Evolutionary conservation across 2,888 invertebrate genomes (phyloP).

Genomic region (Meloe dianella): DNA sequence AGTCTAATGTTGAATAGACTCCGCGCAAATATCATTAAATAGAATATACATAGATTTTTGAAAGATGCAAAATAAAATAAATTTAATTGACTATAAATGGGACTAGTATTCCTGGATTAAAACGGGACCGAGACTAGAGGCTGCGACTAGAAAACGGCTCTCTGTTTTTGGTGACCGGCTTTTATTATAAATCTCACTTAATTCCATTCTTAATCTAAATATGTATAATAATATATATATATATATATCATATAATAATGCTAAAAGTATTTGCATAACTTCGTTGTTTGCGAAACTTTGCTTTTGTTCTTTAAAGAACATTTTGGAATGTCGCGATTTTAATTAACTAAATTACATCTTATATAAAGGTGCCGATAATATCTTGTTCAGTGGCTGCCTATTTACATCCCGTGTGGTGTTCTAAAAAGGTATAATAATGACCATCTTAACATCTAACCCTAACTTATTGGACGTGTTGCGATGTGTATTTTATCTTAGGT

Average conservation of each 20-base stretch:
- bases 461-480: constrained; percentile 62
- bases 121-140: constrained; percentile 53
- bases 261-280: constrained; percentile 56
- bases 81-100: constrained; percentile 58
- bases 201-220: constrained; percentile 51
- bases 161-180: constrained; percentile 13
- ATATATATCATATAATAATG: too few relatives aligned
- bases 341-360: constrained; percentile 45
- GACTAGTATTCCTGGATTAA: constrained; percentile 52
- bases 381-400: constrained; percentile 44
- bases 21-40: constrained; percentile 17
- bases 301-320: constrained; percentile 54
- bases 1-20: constrained; percentile 29
- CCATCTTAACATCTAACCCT: constrained; percentile 53
- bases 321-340: constrained; percentile 47
- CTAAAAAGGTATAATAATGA: constrained; percentile 49
- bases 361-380: constrained; percentile 47
- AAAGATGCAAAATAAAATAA: constrained; percentile 41
- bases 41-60: constrained; percentile 39
- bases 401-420: constrained; percentile 50
- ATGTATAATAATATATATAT: constrained; percentile 46
- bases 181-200: constrained; percentile 46
- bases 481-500: constrained; percentile 54
- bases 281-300: constrained; percentile 62
- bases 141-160: constrained; percentile 51